Conservation (phyloP, 2,888 invertebrate genomes). For the Lasioglossum morio region DNA sequence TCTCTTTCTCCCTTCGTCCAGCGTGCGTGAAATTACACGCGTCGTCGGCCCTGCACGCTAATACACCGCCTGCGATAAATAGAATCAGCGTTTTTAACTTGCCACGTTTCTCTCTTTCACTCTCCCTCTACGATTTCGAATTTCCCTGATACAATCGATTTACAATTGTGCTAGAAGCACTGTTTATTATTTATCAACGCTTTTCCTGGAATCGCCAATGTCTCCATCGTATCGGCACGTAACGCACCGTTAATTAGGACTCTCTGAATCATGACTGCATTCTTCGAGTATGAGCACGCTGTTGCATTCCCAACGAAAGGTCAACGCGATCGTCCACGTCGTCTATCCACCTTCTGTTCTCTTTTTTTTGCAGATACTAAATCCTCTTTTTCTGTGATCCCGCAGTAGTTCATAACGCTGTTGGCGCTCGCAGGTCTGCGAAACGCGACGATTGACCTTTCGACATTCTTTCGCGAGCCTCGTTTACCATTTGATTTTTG, state of each 20-base stretch:
- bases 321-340: neutral
- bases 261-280: neutral
- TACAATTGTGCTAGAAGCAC: too few species aligned
- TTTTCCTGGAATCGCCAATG: neutral
- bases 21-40: conserved; percentile 62
- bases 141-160: neutral
- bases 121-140: neutral
- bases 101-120: conserved; percentile 5
- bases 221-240: neutral
- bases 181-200: neutral
- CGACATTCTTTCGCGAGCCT: conserved; percentile 33
- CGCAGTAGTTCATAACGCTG: conserved; percentile 20
- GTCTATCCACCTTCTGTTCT: conserved; percentile 1
- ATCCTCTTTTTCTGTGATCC: neutral
- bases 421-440: neutral
- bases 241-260: conserved; percentile 19
- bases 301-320: neutral
- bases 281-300: neutral
- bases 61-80: conserved; percentile 52
- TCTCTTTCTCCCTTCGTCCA: conserved; percentile 50
- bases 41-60: conserved; percentile 48
- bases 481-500: conserved; percentile 8
- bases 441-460: conserved; percentile 36
- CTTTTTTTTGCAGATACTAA: neutral
- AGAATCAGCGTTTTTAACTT: conserved; percentile 54